These are phyloP conservation scores for Suncus etruscus DNA, from an alignment of 2,113 vertebrate genomes.

Conservation along the genomic window DNA sequence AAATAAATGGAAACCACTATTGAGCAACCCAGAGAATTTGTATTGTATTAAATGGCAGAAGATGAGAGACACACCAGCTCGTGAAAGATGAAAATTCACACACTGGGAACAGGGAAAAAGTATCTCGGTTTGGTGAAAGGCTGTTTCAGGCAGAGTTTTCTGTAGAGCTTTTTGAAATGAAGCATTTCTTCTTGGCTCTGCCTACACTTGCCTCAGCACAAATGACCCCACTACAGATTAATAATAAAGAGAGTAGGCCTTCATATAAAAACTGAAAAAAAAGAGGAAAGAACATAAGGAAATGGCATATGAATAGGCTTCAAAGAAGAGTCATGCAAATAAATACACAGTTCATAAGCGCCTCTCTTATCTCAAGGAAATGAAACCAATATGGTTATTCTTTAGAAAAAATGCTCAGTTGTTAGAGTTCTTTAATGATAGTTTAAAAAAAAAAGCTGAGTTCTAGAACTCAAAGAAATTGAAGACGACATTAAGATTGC, in stretches of 20 bases:
- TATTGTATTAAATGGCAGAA: not conserved
- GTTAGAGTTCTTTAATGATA: not conserved
- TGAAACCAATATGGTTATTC: not conserved
- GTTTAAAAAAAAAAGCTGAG: not conserved
- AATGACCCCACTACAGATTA: conserved; percentile 31
- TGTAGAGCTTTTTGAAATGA: not conserved
- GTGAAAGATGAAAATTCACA: not conserved
- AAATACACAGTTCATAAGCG: not conserved
- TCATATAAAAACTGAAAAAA: not conserved
- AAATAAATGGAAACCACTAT: too few relatives aligned
- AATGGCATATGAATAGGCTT: not conserved
- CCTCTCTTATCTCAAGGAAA: conserved; percentile 24
- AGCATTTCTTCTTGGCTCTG: not conserved
- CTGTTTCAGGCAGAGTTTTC: not conserved
- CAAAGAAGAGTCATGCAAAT: conserved; percentile 15
- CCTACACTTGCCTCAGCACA: not conserved
- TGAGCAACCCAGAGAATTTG: not conserved
- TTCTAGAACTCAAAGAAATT: not conserved
- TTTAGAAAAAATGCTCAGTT: not conserved
- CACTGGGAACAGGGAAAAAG: not conserved
- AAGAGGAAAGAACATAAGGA: not conserved
- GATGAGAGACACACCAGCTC: too few relatives aligned
- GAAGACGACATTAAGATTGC: not conserved
- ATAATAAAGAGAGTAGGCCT: not conserved
- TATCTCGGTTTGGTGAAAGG: not conserved